These are phyloP conservation scores for Hoplodrina blanda DNA, from an alignment of 2,888 invertebrate species.

Conservation along the genomic window DNA sequence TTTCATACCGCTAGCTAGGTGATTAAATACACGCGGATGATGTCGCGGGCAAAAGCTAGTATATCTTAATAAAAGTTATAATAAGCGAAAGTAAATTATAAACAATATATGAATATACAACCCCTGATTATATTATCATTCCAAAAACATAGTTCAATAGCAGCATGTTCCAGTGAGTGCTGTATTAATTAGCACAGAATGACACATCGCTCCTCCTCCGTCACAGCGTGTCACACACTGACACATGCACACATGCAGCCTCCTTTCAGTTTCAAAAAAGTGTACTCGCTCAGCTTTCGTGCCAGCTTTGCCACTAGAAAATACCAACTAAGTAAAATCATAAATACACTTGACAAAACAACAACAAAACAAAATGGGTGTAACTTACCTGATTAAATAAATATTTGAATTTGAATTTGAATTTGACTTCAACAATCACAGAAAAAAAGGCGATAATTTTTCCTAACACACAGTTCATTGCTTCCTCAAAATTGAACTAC, in stretches of 20 bases:
- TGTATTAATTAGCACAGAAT: conserved; percentile 40
- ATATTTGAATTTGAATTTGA: too few relatives aligned
- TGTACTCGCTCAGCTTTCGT: conserved; percentile 17
- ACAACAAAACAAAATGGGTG: too few relatives aligned
- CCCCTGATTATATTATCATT: conserved; percentile 4
- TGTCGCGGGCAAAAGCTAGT: too few relatives aligned
- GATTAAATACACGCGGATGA: too few relatives aligned
- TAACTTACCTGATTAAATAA: too few relatives aligned
- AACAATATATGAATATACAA: neutral
- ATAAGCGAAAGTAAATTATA: neutral
- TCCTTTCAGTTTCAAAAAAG: conserved; percentile 24
- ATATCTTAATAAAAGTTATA: neutral
- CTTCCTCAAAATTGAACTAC: neutral
- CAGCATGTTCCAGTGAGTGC: neutral
- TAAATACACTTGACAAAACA: too few relatives aligned
- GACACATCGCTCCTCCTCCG: conserved; percentile 51
- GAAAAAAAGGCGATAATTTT: conserved; percentile 1
- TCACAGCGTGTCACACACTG: conserved; percentile 56
- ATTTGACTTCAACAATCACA: neutral
- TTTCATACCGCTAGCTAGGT: too few relatives aligned
- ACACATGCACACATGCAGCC: conserved; percentile 38
- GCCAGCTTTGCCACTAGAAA: conserved; percentile 18
- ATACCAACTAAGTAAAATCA: neutral
- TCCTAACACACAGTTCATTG: conserved; percentile 3
- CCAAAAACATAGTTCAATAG: conserved; percentile 10